A percentile compares a stretch with the other conserved stretches of the same genome.
Conservation (phyloP, 2,888 invertebrate species). For the Campaea margaritaria region DNA sequence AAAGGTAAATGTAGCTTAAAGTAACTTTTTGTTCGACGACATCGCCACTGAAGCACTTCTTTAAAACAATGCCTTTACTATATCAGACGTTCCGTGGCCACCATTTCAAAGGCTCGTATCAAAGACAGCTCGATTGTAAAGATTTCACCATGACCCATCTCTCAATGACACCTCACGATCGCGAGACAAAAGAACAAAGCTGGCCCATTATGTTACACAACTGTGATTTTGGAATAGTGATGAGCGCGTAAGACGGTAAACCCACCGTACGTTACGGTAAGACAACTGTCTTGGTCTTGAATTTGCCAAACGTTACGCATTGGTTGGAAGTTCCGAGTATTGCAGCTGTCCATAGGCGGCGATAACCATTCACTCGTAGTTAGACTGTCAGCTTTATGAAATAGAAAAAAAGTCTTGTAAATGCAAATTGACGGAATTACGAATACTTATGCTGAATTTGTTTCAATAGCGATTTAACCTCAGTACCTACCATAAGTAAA, state of each 20-base stretch:
- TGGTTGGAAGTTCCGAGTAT: too few relatives aligned
- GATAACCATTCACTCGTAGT: too few relatives aligned
- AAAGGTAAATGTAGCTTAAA: background rate
- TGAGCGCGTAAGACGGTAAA: constrained; percentile 30
- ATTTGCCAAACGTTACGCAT: background rate
- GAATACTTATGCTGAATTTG: too few relatives aligned
- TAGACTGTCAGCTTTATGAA: too few relatives aligned
- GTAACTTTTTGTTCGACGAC: background rate
- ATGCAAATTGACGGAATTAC: too few relatives aligned
- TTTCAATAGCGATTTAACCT: too few relatives aligned
- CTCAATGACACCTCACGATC: constrained; percentile 74
- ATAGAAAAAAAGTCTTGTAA: too few relatives aligned
- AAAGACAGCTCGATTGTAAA: constrained; percentile 49
- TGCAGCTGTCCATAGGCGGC: too few relatives aligned
- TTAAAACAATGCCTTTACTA: constrained; percentile 23
- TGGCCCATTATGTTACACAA: constrained; percentile 74
- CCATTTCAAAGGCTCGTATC: constrained; percentile 34
- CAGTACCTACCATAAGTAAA: too few relatives aligned
- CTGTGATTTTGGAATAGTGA: constrained; percentile 40
- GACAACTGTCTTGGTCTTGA: constrained; percentile 27
- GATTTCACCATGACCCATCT: constrained; percentile 78
- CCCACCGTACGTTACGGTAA: too few relatives aligned
- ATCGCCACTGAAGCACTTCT: background rate
- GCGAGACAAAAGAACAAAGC: constrained; percentile 79
- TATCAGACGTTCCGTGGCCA: constrained; percentile 20